A percentile compares a stretch with the other conserved stretches of the same genome.
These are phyloP conservation scores for Python bivittatus DNA, from an alignment of 2,113 vertebrate species.

Conservation along the genomic window DNA sequence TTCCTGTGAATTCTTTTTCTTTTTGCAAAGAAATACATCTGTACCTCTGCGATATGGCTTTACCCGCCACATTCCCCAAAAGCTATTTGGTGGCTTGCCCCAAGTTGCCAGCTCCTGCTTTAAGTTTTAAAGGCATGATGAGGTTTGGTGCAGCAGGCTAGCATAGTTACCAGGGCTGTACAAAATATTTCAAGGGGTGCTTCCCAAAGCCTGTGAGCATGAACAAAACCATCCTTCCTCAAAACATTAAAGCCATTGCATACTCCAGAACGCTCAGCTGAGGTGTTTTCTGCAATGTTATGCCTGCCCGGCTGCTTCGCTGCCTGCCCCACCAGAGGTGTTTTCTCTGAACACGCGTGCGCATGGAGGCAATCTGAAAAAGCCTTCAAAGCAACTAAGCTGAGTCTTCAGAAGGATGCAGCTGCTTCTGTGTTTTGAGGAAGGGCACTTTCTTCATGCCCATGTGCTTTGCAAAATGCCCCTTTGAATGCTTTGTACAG, in stretches of 20 bases:
- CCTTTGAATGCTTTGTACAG: background rate
- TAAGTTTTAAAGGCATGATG: too few relatives aligned
- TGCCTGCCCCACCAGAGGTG: background rate
- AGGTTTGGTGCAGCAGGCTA: background rate
- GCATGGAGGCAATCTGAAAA: background rate
- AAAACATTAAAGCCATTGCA: background rate
- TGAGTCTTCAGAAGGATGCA: background rate
- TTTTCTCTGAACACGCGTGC: background rate
- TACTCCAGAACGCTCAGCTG: background rate
- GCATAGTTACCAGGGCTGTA: background rate
- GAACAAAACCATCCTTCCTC: background rate
- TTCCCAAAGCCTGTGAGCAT: background rate
- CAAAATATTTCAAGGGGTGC: background rate
- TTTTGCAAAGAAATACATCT: too few relatives aligned
- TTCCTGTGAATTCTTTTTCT: too few relatives aligned
- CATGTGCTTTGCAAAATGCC: background rate
- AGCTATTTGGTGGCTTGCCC: too few relatives aligned
- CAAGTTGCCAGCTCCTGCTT: too few relatives aligned
- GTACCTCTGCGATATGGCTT: too few relatives aligned
- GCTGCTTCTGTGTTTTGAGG: background rate
- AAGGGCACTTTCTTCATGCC: background rate
- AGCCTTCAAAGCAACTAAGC: background rate
- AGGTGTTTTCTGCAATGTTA: background rate
- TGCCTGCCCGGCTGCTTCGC: background rate
- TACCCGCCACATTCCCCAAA: too few relatives aligned